Conservation (phyloP, 2,797 vertebrate species). For the Alectoris magna region DNA sequence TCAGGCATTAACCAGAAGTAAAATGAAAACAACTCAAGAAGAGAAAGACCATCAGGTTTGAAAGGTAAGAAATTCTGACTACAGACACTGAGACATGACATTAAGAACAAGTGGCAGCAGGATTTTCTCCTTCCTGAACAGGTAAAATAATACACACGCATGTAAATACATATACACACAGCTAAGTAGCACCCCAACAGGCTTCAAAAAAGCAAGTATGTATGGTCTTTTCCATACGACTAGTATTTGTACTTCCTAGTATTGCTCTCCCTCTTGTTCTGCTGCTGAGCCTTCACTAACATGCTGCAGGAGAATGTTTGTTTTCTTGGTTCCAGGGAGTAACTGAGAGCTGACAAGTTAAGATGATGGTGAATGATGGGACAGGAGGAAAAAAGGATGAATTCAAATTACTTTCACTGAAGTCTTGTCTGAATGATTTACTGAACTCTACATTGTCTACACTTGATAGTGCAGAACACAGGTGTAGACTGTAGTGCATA, state of each 20-base stretch:
- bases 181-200: neutral
- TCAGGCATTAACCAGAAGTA: neutral
- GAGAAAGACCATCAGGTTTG: neutral
- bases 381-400: neutral
- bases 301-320: neutral
- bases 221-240: neutral
- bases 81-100: neutral
- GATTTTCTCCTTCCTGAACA: neutral
- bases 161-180: neutral
- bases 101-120: neutral
- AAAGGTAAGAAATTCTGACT: neutral
- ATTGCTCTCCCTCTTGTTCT: neutral
- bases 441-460: neutral
- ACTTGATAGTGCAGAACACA: neutral
- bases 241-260: neutral
- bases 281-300: neutral
- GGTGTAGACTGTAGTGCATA: neutral
- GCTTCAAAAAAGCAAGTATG: neutral
- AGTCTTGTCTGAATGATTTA: neutral
- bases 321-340: neutral
- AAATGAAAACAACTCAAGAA: neutral
- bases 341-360: neutral
- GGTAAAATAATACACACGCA: neutral
- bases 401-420: neutral
- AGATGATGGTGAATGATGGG: neutral